Evolutionary conservation across 2,888 invertebrate species (phyloP), one percentile per base, ranked within the genome.

Genomic region (Gandaritis pyraliata): DNA sequence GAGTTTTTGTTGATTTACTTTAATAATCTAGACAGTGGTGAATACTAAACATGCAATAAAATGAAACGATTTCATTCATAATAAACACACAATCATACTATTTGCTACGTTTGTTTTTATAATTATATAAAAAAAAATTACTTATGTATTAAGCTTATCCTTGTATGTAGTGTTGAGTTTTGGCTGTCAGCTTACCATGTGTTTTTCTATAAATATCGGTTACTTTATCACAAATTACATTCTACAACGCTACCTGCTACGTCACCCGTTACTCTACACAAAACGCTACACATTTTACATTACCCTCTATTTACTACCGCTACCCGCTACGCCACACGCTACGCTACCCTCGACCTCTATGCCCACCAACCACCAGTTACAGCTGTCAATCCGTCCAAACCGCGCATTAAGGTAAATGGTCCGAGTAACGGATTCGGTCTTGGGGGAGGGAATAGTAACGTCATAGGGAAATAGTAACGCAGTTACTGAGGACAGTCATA

Each of bases 391-490:
- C 90, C 88, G 80, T 69, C 77, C 80, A 87, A 90, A 90, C 91
- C 91, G 82, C 91, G 88, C 86, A 89, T 91, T 89, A 90, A 78
- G 84, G 81, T 86, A 91, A 91, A 92, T 91, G 91, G 90, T 79
- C 86, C 88, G 91, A 77, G 77, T 86, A 88, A 90, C 86, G 79
- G 83, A 78, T 83, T 78, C 72, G 72, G 74, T 74, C 74, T 72
- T 73, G 69, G 74, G 76, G 80, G 81, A 81, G 90, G 90, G 87
- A 86, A 88, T 88, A 89, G 88, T 89, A 85, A 82, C 77, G 78
- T 70, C 75, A 79, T 76, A 6, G 23, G 90, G 90, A 87, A 86
- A 88, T 87, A 89, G 88, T 89, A 85, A 82, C 77, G 78, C 69
- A 76, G 79, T 76, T 76, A 57, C 39, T 55, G 43, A 58, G 52